phyloP scores from a whole-genome alignment of 1,140 invertebrate genomes.

The Drosophila guanche region DNA sequence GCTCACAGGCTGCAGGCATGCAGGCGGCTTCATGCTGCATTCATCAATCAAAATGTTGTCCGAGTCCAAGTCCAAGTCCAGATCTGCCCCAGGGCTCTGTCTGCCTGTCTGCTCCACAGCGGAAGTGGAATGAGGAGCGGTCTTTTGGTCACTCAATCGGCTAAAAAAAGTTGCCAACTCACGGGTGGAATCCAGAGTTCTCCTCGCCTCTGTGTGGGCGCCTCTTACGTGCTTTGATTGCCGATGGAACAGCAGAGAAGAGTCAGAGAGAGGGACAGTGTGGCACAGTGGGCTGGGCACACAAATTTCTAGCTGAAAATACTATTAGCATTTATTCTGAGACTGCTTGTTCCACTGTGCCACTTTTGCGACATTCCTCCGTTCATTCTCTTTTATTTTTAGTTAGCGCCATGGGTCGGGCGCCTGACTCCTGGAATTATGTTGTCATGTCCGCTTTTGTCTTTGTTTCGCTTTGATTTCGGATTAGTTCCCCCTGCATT shows the following conservation, averaged over 20 bases:
- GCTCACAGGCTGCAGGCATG: constrained; percentile 27
- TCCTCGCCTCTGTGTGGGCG: constrained; percentile 57
- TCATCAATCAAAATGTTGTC: constrained; percentile 66
- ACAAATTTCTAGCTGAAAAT: neutral
- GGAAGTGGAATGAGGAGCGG: neutral
- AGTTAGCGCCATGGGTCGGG: constrained; percentile 41
- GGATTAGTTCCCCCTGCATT: too few species aligned
- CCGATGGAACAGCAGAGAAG: constrained; percentile 15
- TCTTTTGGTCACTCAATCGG: constrained; percentile 24
- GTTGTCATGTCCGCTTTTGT: constrained; percentile 58
- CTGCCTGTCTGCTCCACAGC: neutral
- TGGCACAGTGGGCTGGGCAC: constrained; percentile 20
- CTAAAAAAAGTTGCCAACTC: constrained; percentile 63
- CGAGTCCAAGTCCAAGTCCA: constrained; percentile 5
- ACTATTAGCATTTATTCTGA: neutral
- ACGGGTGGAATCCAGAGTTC: constrained; percentile 22
- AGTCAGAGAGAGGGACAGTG: neutral
- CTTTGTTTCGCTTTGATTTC: constrained; percentile 28
- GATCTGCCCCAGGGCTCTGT: constrained; percentile 4
- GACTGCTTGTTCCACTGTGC: constrained; percentile 17
- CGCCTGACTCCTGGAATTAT: constrained; percentile 59
- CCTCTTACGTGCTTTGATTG: constrained; percentile 55
- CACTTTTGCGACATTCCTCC: constrained; percentile 48
- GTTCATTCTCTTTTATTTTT: constrained; percentile 37
- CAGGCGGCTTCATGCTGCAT: constrained; percentile 46